Base-by-base conservation (phyloP, 2,797 vertebrate genomes). In the Protosalanx chinensis region DNA sequence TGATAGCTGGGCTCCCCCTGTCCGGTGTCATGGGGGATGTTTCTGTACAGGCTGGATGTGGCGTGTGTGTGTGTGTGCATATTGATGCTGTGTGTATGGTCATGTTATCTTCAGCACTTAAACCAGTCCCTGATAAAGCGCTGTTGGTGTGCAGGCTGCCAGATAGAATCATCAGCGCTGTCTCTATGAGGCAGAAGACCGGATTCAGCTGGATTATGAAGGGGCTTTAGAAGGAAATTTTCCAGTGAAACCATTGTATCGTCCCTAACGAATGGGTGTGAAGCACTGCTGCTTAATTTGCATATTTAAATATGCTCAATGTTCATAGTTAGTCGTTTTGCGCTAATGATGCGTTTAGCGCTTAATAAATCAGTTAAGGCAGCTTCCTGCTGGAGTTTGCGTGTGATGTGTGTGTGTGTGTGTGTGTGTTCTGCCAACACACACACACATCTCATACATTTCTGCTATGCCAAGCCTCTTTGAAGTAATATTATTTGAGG, bases 311-410 rank as follows among this genome's bases (percentile, higher is more conserved):
- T 91, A 88, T 85, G 83, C 71, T 79, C 81, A 74, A 75, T 85
- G 87, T 92, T 91, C 86, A 86, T 90, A 88, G 89, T 92, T 91
- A 91, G 88, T 88, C 84, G 90, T 87, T 87, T 87, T 85, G 85
- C 85, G 83, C 89, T 92, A 93, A 93, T 92, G 93, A 90, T 64
- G 88, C 90, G 71, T 91, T 93, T 90, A 92, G 90, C 86, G 84
- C 71, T 79, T 90, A 90, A 92, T 93, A 90, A 92, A 91, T 93
- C 89, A 89, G 88, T 88, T 86, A 89, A 89, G 87, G 89, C 87
- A 88, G 88, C 81, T 90, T 81, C 79, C 86, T 73, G 84, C 86
- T 80, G 82, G 80, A 84, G 81, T 80, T 70, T 61, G 76, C 56
- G 20, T 6, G 27, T 10, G 6, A 29, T 59, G 20, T 6, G 27